Evolutionary conservation across 2,888 invertebrate genomes (phyloP).

Genomic region (Phasia obesa): DNA sequence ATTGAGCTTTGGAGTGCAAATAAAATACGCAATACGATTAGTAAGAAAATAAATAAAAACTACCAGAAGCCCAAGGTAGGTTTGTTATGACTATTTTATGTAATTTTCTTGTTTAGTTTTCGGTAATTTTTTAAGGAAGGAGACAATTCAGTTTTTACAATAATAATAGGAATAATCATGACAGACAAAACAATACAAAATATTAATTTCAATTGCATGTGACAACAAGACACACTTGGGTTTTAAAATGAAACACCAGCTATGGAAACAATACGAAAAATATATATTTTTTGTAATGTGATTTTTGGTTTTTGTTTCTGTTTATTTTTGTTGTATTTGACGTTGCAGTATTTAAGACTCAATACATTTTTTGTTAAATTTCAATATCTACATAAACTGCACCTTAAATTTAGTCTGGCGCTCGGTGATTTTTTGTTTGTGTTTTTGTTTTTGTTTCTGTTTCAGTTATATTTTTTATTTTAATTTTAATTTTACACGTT

Average conservation of each 20-base stretch:
- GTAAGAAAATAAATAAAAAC: no score
- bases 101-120: no score
- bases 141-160: no score
- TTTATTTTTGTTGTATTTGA: background rate
- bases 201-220: slow-evolving; percentile 62
- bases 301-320: slow-evolving; percentile 28
- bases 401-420: slow-evolving; percentile 72
- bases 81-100: no score
- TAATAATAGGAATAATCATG: background rate
- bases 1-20: background rate
- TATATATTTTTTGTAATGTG: slow-evolving; percentile 35
- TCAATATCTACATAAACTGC: slow-evolving; percentile 69
- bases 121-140: no score
- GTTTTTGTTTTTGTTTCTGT: slow-evolving; percentile 48
- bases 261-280: slow-evolving; percentile 4
- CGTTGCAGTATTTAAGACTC: background rate
- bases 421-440: slow-evolving; percentile 57
- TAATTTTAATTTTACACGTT: slow-evolving; percentile 65
- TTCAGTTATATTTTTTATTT: slow-evolving; percentile 45
- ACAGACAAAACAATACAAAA: slow-evolving; percentile 47
- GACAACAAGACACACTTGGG: slow-evolving; percentile 67
- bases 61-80: no score
- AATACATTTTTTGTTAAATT: slow-evolving; percentile 34
- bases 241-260: slow-evolving; percentile 55
- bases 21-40: no score